phyloP scores from a whole-genome alignment of 2,797 vertebrate species.

The Manis javanica region DNA sequence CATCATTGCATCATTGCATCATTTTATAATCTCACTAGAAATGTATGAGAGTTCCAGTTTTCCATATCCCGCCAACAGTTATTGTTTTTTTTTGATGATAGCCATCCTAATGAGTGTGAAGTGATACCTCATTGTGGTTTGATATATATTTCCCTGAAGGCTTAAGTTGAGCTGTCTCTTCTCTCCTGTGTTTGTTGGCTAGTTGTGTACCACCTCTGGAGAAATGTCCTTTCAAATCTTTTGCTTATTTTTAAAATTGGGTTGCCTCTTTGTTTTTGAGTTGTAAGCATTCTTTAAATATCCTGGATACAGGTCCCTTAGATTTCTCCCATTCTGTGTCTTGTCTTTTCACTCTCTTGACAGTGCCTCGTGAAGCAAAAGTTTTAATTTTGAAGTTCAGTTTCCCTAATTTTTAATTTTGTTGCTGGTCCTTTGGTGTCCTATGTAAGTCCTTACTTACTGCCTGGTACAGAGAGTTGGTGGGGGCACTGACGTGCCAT shows the following conservation, averaged over 20 bases:
- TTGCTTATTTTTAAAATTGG: background rate
- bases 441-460: background rate
- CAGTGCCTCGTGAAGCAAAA: background rate
- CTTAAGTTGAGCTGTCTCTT: background rate
- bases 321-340: background rate
- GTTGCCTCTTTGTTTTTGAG: background rate
- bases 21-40: background rate
- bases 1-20: background rate
- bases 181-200: background rate
- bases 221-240: background rate
- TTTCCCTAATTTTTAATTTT: background rate
- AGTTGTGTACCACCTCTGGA: background rate
- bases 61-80: background rate
- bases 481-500: background rate
- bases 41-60: background rate
- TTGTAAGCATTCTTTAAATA: background rate
- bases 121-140: background rate
- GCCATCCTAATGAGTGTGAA: background rate
- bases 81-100: background rate
- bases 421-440: background rate
- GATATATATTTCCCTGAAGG: background rate
- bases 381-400: background rate
- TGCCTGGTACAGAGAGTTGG: background rate
- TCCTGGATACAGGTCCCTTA: background rate
- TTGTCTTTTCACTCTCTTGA: background rate